Base-by-base conservation (phyloP, 2,888 invertebrate species). In the Sialis fuliginosa region DNA sequence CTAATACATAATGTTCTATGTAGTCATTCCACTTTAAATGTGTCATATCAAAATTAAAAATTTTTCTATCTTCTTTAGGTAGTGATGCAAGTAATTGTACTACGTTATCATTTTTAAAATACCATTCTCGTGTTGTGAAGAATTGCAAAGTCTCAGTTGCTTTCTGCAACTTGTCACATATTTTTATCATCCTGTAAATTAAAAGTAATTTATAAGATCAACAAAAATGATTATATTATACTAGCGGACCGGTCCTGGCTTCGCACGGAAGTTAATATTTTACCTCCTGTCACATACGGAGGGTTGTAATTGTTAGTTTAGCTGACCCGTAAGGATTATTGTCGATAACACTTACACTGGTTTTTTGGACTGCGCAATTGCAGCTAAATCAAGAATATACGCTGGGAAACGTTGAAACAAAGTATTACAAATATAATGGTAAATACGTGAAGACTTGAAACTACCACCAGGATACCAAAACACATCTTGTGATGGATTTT, bases 81-180 rank as follows among this genome's bases (percentile, higher is more conserved):
- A 71, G 63, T 43, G 69, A 61, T 6, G 57, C 61, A 9, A 61
- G 56, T 46, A 78, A 61, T 33, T 63, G 61, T 5, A 58, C 60
- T 47, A 78, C 69, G 50, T 79, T 79, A 10, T 68, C 66, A 1
- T 67, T 71, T 31, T 62, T 58, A 59, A 81, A 81, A 5, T 63
- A 58, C 82, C 82, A 86, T 54, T 83, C 78, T 49, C 77, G 71
- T 2, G 71, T 65, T 0, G 79, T 72, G 61, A 86, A 85, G 63
- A 78, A 85, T 51, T 74, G 69, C 0, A 83, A 68, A 1, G 74
- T 74, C 40, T 69, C 66, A 22, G 74, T 71, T 50, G 80, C 75
- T 9, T 73, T 68, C 40, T 71, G 69, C 50, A 82, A 67, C 30
- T 75, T 73, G 49, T 71, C 70, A 51, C 75, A 75, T 0, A 77